Conservation (phyloP, 2,888 invertebrate species). For the Petrophora chlorosata region DNA sequence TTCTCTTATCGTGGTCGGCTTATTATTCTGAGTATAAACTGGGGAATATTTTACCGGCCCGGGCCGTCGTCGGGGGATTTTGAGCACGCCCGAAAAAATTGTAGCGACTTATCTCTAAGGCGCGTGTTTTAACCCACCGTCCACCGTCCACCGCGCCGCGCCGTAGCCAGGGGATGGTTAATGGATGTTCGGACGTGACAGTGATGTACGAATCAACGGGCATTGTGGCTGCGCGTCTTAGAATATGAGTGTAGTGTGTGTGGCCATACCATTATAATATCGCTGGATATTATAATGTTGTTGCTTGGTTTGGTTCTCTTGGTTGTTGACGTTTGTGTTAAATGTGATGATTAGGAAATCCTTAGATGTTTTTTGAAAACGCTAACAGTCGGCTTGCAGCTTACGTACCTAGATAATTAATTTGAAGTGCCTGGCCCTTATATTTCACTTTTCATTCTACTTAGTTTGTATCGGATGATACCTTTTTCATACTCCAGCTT, state of each 20-base stretch:
- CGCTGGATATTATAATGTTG: too few relatives aligned
- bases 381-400: too few relatives aligned
- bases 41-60: conserved; percentile 71
- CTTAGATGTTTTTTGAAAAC: too few relatives aligned
- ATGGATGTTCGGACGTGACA: conserved; percentile 47
- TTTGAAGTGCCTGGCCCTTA: too few relatives aligned
- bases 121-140: conserved; percentile 60
- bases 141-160: conserved; percentile 29
- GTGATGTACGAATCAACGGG: conserved; percentile 27
- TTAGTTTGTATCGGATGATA: too few relatives aligned
- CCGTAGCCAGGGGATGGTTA: conserved; percentile 66
- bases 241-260: too few relatives aligned
- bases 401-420: too few relatives aligned
- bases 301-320: too few relatives aligned
- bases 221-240: conserved; percentile 8
- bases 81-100: conserved; percentile 73
- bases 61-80: conserved; percentile 74
- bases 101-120: conserved; percentile 70
- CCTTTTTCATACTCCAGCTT: too few relatives aligned
- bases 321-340: too few relatives aligned
- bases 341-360: too few relatives aligned
- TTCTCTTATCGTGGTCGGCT: conserved; percentile 42
- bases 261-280: neutral
- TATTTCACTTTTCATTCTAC: too few relatives aligned
- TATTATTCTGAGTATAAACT: conserved; percentile 77